Evolutionary conservation across 2,797 vertebrate genomes (phyloP), one percentile per base, ranked within the genome.

Genomic region (Molossus alvarezi): DNA sequence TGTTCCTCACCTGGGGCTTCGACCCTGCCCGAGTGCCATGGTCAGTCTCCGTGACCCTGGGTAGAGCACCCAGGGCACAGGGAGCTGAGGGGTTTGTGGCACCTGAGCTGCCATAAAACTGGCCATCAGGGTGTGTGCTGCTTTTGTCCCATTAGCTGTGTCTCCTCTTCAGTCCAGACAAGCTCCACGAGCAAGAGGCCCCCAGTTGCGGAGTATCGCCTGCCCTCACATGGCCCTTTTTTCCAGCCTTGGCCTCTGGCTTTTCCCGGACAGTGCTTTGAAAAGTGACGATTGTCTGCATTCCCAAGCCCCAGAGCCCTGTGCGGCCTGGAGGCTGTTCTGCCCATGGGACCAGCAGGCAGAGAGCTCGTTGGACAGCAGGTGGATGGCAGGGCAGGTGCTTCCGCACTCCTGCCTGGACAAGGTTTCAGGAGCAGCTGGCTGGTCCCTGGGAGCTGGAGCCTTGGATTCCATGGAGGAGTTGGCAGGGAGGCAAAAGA

Each of bases 181-280:
- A 72, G 45, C 33, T 29, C 55, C 6, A 0, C 11, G 29, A 45
- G 14, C 1, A 0, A 65, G 76, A 53, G 48, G 15, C 15, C 88
- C 45, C 75, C 55, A n/a, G 1, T 60, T 21, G 6, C 1, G 13
- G 11, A 88, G 15, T 21, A 21, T 25, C 12, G 0, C 20, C 85
- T 85, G 29, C 92, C 69, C 51, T 94, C 62, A 53, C 2, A 1
- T 37, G 62, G 33, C 67, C 84, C 90, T 82, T 72, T 27, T 82
- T 62, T 51, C 87, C 29, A 79, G 69, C 45, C 53, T 71, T 4
- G 29, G 72, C 8, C 58, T 90, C 88, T 77, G 65, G 51, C 37
- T 94, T 93, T 93, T 90, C 86, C 62, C 94, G 91, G 48, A 69
- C 80, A 58, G 77, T 83, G n/a, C 53, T 87, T 94, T 87, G 33